phyloP scores from a whole-genome alignment of 2,797 vertebrate species.

The Eulemur coronatus region DNA sequence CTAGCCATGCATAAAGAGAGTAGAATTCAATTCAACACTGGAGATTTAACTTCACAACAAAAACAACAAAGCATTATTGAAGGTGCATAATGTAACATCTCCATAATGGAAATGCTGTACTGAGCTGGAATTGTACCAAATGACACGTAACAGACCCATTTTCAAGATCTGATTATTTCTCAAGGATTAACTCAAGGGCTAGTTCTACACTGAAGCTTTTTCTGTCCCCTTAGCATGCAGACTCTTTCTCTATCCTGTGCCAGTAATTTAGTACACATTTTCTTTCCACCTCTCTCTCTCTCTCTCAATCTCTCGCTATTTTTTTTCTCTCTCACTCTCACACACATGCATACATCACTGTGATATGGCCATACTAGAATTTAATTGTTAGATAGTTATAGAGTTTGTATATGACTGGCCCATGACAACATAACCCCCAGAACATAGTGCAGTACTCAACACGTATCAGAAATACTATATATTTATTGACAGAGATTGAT shows the following conservation, averaged over 20 bases:
- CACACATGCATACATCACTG: background rate
- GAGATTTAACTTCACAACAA: background rate
- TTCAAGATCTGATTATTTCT: background rate
- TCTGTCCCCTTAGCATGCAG: background rate
- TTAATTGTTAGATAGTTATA: background rate
- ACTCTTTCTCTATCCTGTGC: background rate
- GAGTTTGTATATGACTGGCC: background rate
- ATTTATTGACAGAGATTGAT: background rate
- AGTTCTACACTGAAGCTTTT: background rate
- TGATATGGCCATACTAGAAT: background rate
- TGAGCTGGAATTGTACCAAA: constrained; percentile 11
- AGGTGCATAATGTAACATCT: background rate
- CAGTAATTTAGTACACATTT: background rate
- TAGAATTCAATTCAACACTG: background rate
- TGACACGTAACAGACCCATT: background rate
- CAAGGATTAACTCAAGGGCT: background rate
- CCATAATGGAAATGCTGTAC: background rate
- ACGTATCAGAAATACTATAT: background rate
- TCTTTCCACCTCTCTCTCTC: background rate
- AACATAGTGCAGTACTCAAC: background rate
- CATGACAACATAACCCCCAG: background rate
- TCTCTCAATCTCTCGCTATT: no score
- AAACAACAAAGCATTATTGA: background rate
- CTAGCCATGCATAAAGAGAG: background rate
- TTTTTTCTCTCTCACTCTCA: background rate